A percentile compares a stretch with the other conserved stretches of the same genome.
phyloP scores from a whole-genome alignment of 2,888 invertebrate genomes.

The Neuroscelio doddi region DNA sequence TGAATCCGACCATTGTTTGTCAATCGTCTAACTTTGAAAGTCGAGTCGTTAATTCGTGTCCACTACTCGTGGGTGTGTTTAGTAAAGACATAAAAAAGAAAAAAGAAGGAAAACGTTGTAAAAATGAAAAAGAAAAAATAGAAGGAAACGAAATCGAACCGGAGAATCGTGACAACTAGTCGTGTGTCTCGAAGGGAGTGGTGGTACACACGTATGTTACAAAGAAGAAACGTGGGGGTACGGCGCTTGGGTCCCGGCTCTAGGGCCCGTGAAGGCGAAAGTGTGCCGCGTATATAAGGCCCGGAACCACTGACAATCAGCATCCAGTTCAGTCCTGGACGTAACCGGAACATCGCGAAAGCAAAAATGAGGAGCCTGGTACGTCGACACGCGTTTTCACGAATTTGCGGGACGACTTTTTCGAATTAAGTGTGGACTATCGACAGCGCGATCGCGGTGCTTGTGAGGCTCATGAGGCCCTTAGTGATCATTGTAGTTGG shows the following conservation, averaged over 20 bases:
- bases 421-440: constrained; percentile 27
- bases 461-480: no score
- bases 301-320: constrained; percentile 73
- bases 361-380: constrained; percentile 71
- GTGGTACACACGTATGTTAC: constrained; percentile 61
- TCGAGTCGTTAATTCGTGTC: constrained; percentile 20
- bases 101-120: constrained; percentile 15
- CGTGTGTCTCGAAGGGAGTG: constrained; percentile 67
- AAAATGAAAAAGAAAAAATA: constrained; percentile 46
- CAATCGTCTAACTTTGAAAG: constrained; percentile 23
- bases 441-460: constrained; percentile 11
- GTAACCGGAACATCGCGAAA: constrained; percentile 71
- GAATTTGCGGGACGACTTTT: no score
- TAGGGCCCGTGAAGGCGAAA: constrained; percentile 73
- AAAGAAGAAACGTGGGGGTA: constrained; percentile 70
- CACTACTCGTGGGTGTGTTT: constrained; percentile 38
- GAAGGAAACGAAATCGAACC: constrained; percentile 52
- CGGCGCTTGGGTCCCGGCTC: constrained; percentile 55
- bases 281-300: constrained; percentile 76
- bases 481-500: no score
- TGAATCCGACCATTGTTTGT: not conserved
- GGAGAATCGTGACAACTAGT: constrained; percentile 61
- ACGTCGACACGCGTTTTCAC: constrained; percentile 54
- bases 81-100: constrained; percentile 12
- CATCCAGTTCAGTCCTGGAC: constrained; percentile 77